phyloP scores from a whole-genome alignment of 2,113 vertebrate genomes.

The Rhabdomys dilectus region DNA sequence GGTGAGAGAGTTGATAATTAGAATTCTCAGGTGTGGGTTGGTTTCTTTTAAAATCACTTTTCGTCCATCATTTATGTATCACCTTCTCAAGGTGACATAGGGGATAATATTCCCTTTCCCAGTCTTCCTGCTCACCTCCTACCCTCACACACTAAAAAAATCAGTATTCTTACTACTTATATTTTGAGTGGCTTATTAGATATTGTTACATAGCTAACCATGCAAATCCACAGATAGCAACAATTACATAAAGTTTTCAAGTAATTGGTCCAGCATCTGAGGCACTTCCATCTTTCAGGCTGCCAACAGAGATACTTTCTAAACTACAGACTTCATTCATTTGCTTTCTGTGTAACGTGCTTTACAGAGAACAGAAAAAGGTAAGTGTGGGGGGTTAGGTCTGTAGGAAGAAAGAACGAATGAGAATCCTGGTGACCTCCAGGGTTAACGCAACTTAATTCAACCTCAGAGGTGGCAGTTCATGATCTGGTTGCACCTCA shows the following conservation, averaged over 20 bases:
- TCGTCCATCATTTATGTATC: not conserved
- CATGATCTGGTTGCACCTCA: not conserved
- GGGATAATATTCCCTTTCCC: not conserved
- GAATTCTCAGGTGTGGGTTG: not conserved
- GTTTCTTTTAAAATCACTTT: not conserved
- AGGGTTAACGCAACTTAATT: not conserved
- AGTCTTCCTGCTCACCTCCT: not conserved
- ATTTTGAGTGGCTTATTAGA: not conserved
- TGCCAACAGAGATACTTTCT: slow-evolving; percentile 1
- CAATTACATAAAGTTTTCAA: not conserved
- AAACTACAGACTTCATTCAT: not conserved
- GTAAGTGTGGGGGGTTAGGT: not conserved
- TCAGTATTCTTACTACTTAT: not conserved
- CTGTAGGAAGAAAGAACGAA: not conserved
- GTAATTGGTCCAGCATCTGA: not conserved
- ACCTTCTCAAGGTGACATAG: not conserved
- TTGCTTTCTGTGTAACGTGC: not conserved
- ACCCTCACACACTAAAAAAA: not conserved
- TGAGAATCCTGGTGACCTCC: not conserved
- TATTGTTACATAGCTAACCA: not conserved
- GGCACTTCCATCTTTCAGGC: not conserved
- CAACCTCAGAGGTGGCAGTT: not conserved
- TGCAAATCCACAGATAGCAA: not conserved
- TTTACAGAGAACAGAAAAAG: not conserved
- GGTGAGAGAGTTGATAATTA: not conserved